Base-by-base conservation (phyloP, 2,797 vertebrate species). In the Tapera naevia region DNA sequence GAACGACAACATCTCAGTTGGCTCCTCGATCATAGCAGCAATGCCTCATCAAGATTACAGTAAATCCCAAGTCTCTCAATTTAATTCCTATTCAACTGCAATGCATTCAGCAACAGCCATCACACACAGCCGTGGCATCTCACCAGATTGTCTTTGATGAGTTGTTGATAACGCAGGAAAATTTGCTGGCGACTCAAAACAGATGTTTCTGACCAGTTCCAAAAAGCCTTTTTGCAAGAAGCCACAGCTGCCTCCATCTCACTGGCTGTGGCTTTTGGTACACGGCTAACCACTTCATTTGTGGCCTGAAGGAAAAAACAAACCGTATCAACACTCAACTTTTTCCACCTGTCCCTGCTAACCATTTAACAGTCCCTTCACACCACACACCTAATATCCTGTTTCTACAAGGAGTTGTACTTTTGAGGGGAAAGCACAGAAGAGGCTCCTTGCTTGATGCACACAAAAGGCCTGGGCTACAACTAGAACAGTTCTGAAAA, bases 91-190 rank as follows among this genome's bases (percentile, higher is more conserved):
- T 72, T 81, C 50, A 80, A 25, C 41, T 60, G 70, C 51, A 72
- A 53, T 4, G 22, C 56, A 86, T 45, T 86, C 60, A 86, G 87
- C 72, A 57, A 60, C 10, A 91, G 60, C 51, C 57, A 27, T 45
- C 39, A 80, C 71, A 56, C 45, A 46, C 10, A 93, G 54, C 32
- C 4, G 2, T 5, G 45, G 43, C 60, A 79, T 97, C 98, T 98
- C 97, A 99, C 99, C 98, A 99, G 98, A 95, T 99, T 99, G 94
- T 99, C 99, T 97, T 99, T 99, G 98, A 99, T 99, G 88, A 99
- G 98, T 89, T 98, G 99, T 93, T 99, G 99, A 96, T 99, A 99
- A 88, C 98, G 98, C 57, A 99, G 98, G 80, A 99, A 99, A 94
- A 99, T 94, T 97, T 99, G 99, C 97, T 99, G 99, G 46, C 99